Evolutionary conservation across 2,797 vertebrate genomes (phyloP).

Genomic region (Epinephelus malabaricus): DNA sequence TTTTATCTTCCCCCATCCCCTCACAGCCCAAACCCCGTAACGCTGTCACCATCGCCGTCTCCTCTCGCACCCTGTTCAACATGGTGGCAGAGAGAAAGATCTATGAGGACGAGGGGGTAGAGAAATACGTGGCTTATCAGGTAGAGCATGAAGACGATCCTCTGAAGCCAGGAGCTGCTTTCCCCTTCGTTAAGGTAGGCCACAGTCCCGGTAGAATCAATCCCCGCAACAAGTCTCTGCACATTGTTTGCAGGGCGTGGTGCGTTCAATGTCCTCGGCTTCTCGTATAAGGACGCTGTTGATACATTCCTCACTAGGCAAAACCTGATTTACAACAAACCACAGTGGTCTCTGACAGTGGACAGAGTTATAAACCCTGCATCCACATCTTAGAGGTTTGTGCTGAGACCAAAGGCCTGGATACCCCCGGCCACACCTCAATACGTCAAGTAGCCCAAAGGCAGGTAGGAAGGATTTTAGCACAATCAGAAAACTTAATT

Average conservation of each 20-base stretch:
- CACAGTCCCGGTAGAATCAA: not conserved
- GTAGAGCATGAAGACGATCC: conserved; percentile 89
- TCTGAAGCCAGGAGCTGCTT: conserved; percentile 90
- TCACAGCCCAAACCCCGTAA: conserved; percentile 91
- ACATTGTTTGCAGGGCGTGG: conserved; percentile 20
- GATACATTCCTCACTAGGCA: not conserved
- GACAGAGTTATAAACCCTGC: not conserved
- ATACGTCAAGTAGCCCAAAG: not conserved
- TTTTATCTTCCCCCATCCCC: not conserved
- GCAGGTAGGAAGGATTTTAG: not conserved
- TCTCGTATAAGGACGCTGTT: not conserved
- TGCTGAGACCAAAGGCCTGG: too few species aligned
- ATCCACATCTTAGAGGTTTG: too few species aligned
- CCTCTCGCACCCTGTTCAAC: conserved; percentile 93
- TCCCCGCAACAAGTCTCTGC: not conserved
- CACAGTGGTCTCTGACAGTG: too few species aligned
- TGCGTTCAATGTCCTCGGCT: not conserved
- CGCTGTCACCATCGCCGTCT: conserved; percentile 94
- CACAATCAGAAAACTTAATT: not conserved
- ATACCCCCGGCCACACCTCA: not conserved
- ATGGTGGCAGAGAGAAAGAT: conserved; percentile 90
- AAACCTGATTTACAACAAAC: not conserved
- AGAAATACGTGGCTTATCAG: conserved; percentile 92
- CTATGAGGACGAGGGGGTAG: conserved; percentile 90
- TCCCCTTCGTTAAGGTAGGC: conserved; percentile 94